Conservation (phyloP, 2,113 vertebrate genomes). For the Channa argus region DNA sequence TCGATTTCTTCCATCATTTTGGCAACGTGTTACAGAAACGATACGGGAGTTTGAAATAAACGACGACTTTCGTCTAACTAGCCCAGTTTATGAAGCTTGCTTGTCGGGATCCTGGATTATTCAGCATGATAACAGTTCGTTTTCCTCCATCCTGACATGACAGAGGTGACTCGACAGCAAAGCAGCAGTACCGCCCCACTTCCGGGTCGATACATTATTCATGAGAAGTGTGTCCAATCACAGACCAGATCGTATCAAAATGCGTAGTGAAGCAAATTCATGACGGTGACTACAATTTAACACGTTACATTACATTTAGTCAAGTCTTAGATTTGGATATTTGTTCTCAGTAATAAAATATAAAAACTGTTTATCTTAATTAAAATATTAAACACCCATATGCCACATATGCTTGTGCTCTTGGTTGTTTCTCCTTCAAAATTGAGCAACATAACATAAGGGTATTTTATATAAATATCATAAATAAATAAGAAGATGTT, state of each 20-base stretch:
- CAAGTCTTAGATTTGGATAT: too few relatives aligned
- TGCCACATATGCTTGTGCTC: too few relatives aligned
- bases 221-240: conserved; percentile 62
- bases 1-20: conserved; percentile 98
- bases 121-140: conserved; percentile 73
- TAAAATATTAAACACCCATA: too few relatives aligned
- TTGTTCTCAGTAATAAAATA: not conserved
- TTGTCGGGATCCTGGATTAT: conserved; percentile 40
- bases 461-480: too few relatives aligned
- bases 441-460: too few relatives aligned
- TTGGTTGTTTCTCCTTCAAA: too few relatives aligned
- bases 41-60: conserved; percentile 19
- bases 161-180: conserved; percentile 86
- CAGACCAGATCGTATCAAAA: conserved; percentile 16
- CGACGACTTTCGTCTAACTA: conserved; percentile 9
- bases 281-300: not conserved
- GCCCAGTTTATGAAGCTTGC: conserved; percentile 31
- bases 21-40: conserved; percentile 55
- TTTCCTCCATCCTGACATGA: conserved; percentile 76
- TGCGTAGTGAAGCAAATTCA: conserved; percentile 16
- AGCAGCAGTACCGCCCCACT: conserved; percentile 77
- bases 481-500: too few relatives aligned
- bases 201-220: conserved; percentile 74
- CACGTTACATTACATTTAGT: too few relatives aligned
- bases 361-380: too few relatives aligned